Evolutionary conservation across 64 coral and sea anemone species (phyloP).

Genomic region (Stylophora pistillata): DNA sequence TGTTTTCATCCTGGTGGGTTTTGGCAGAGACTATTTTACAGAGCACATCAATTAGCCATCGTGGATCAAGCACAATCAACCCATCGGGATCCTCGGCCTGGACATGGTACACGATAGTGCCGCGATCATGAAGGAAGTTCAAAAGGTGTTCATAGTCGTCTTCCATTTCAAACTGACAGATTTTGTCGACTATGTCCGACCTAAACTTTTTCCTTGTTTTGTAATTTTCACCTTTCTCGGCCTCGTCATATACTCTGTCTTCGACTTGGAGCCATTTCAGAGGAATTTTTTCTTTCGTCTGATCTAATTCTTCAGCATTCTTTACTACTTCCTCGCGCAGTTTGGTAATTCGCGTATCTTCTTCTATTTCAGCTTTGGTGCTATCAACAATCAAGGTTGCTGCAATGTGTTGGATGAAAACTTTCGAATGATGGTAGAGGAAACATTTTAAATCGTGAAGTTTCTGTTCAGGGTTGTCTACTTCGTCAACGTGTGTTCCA

Average conservation of each 20-base stretch:
- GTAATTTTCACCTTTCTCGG: neutral
- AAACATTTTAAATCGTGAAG: neutral
- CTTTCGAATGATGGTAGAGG: neutral
- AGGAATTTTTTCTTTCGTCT: conserved; percentile 10
- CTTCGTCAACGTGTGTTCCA: neutral
- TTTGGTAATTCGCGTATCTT: neutral
- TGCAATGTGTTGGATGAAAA: neutral
- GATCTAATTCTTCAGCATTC: neutral
- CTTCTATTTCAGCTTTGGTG: conserved; percentile 6
- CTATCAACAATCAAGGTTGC: neutral
- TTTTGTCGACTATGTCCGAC: neutral
- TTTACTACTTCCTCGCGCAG: neutral
- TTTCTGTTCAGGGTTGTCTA: neutral
- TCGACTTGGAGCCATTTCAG: conserved; percentile 14
- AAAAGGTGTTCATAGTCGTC: conserved; percentile 23
- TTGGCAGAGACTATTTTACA: conserved; percentile 19
- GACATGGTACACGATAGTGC: conserved; percentile 27
- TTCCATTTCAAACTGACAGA: neutral
- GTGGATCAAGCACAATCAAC: conserved; percentile 19
- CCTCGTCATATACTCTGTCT: neutral
- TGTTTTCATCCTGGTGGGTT: neutral
- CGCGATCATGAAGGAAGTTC: conserved; percentile 25
- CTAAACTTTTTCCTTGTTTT: neutral
- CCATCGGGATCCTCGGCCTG: neutral
- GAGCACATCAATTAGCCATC: conserved; percentile 22